Evolutionary conservation across 2,113 vertebrate genomes (phyloP).

Genomic region (Labeo rohita): DNA sequence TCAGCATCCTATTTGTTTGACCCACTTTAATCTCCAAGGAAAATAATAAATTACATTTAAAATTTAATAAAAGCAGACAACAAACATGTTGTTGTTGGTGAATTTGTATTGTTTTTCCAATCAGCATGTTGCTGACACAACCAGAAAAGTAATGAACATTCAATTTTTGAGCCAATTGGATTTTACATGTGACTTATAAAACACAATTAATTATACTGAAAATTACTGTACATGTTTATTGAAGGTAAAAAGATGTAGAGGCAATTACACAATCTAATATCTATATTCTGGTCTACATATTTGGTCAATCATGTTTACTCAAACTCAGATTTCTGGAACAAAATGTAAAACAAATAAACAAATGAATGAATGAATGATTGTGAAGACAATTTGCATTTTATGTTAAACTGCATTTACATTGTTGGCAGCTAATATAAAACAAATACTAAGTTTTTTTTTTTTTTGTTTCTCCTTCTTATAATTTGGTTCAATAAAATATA

Average conservation of each 20-base stretch:
- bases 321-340: not conserved
- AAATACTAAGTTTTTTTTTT: too few species aligned
- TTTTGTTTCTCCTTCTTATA: too few species aligned
- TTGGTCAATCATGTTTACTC: not conserved
- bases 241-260: not conserved
- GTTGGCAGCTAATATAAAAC: too few species aligned
- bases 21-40: constrained; percentile 15
- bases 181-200: not conserved
- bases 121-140: not conserved
- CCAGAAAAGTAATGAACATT: not conserved
- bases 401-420: too few species aligned
- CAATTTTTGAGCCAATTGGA: not conserved
- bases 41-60: constrained; percentile 19
- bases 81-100: not conserved
- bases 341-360: too few species aligned
- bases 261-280: not conserved
- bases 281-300: too few species aligned
- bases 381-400: too few species aligned
- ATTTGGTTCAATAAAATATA: too few species aligned
- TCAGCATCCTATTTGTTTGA: constrained; percentile 36
- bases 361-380: too few species aligned
- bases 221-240: not conserved
- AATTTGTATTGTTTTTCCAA: not conserved
- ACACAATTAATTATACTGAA: not conserved
- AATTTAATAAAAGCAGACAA: not conserved